phyloP scores from a whole-genome alignment of 1,140 invertebrate genomes.

The Mactra quadrangularis region DNA sequence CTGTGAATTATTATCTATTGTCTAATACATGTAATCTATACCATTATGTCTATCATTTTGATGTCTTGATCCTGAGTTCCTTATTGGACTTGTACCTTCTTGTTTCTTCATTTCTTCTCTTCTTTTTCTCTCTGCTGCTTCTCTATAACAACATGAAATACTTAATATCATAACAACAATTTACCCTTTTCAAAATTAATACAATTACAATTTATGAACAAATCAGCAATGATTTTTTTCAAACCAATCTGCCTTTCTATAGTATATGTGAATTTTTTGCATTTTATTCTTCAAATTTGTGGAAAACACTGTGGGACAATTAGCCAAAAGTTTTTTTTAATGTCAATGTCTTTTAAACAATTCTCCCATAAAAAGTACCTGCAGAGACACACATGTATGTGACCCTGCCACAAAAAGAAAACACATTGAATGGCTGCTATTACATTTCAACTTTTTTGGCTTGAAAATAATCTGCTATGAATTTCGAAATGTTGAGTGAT shows the following conservation, averaged over 20 bases:
- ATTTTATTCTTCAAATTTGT: neutral
- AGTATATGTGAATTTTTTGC: neutral
- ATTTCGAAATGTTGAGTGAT: too few relatives aligned
- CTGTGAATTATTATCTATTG: too few relatives aligned
- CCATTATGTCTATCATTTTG: neutral
- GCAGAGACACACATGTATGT: too few relatives aligned
- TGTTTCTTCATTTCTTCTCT: constrained; percentile 21
- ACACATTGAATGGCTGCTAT: too few relatives aligned
- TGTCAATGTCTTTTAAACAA: too few relatives aligned
- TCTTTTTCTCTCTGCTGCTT: constrained; percentile 25
- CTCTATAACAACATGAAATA: neutral
- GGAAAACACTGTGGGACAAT: neutral
- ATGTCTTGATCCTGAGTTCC: neutral
- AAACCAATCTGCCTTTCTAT: neutral
- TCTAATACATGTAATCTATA: too few relatives aligned
- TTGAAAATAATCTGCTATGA: too few relatives aligned
- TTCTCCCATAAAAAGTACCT: too few relatives aligned
- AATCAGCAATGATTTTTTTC: neutral
- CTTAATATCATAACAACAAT: neutral
- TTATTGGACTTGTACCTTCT: neutral
- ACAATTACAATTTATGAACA: neutral
- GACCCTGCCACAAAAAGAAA: too few relatives aligned
- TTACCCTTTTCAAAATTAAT: neutral
- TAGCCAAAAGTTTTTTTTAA: neutral
- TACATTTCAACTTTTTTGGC: too few relatives aligned